A percentile compares a stretch with the other conserved stretches of the same genome.
Evolutionary conservation across 2,888 invertebrate genomes (phyloP).

Genomic region (Metacarcinus magister): DNA sequence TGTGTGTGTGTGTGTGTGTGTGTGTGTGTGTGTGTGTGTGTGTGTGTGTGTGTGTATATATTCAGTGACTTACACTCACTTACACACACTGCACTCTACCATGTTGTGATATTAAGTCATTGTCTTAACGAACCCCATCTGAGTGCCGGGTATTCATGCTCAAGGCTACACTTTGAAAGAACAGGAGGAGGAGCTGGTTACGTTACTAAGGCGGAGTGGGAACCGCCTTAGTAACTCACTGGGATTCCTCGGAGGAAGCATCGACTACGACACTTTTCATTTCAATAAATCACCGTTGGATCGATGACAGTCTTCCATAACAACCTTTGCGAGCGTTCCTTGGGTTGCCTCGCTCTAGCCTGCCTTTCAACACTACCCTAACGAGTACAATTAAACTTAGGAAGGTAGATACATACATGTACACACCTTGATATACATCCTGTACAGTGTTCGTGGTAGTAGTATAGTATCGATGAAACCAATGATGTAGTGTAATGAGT

Average conservation of each 20-base stretch:
- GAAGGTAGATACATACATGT: no score
- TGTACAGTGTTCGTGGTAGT: neutral
- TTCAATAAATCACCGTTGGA: neutral
- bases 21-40: no score
- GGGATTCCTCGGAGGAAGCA: neutral
- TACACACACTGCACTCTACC: neutral
- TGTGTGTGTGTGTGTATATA: neutral
- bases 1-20: no score
- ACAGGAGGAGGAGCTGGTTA: neutral
- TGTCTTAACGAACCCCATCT: neutral
- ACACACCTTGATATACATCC: no score
- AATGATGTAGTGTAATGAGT: neutral
- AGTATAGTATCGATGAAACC: neutral
- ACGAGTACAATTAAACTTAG: neutral
- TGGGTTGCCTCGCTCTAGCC: neutral
- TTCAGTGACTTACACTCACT: neutral
- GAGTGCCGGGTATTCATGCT: neutral
- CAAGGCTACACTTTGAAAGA: neutral
- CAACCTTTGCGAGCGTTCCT: neutral
- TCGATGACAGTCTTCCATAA: neutral
- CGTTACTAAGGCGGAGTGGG: neutral
- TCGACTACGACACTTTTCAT: neutral
- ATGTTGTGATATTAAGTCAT: neutral
- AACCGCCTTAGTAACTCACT: neutral
- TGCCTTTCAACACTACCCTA: neutral